Evolutionary conservation across 2,113 vertebrate species (phyloP).

Genomic region (Hystrix brachyura): DNA sequence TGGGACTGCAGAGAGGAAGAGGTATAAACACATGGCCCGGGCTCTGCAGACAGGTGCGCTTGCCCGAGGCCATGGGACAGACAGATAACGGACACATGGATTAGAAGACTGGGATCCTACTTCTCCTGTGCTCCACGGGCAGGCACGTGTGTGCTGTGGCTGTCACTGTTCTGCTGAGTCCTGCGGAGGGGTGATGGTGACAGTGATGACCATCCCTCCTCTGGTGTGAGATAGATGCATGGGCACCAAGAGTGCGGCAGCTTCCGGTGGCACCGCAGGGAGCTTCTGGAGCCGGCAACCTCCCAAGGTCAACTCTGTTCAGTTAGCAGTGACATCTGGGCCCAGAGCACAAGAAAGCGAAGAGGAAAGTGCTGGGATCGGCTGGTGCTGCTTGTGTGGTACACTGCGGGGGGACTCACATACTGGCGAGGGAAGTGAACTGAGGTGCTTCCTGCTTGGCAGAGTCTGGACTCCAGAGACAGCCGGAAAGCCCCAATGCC

Average conservation of each 20-base stretch:
- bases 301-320: background rate
- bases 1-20: background rate
- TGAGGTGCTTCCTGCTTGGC: background rate
- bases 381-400: background rate
- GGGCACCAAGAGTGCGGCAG: background rate
- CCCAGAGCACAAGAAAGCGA: fast-evolving
- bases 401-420: background rate
- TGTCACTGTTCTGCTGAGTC: background rate
- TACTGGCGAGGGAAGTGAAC: background rate
- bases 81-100: background rate
- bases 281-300: background rate
- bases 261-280: background rate
- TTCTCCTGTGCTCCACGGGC: background rate
- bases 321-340: background rate
- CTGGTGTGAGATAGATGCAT: background rate
- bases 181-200: background rate
- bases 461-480: background rate
- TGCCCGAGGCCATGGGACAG: background rate
- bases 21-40: background rate
- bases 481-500: background rate
- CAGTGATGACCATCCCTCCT: background rate
- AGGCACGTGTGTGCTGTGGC: no score
- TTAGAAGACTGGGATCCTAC: background rate
- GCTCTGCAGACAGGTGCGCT: background rate
- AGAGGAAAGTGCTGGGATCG: background rate